These are phyloP conservation scores for Drosophila kikkawai DNA, from an alignment of 1,140 invertebrate genomes.

Conservation along the genomic window DNA sequence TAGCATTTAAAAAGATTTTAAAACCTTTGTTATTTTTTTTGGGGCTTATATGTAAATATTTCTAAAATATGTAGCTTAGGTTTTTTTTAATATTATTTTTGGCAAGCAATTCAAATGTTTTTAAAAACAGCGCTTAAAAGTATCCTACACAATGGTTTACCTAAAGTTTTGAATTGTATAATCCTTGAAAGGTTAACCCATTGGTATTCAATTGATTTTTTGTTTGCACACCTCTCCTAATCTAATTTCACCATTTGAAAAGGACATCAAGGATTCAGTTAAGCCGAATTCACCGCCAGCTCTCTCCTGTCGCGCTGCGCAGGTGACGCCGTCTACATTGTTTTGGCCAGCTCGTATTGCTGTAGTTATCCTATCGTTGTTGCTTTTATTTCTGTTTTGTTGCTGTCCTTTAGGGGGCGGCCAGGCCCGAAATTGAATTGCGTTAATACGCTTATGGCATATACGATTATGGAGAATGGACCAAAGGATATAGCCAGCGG, in stretches of 20 bases:
- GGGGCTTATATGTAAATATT: neutral
- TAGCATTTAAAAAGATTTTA: neutral
- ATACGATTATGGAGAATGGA: slow-evolving; percentile 47
- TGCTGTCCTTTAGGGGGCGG: slow-evolving; percentile 26
- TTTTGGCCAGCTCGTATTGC: slow-evolving; percentile 37
- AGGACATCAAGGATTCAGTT: slow-evolving; percentile 5
- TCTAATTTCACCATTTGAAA: neutral
- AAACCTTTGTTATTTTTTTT: fast-evolving
- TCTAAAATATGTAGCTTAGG: neutral
- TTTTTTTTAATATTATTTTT: too few relatives aligned
- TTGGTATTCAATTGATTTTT: neutral
- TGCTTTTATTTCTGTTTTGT: slow-evolving; percentile 9
- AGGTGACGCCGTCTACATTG: slow-evolving; percentile 60
- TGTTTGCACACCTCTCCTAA: neutral
- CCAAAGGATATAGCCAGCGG: slow-evolving; percentile 9
- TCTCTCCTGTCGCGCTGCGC: slow-evolving; percentile 22
- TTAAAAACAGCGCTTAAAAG: neutral
- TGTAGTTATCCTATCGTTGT: slow-evolving; percentile 23
- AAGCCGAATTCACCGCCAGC: neutral
- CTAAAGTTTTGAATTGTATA: neutral
- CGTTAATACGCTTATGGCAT: slow-evolving; percentile 81
- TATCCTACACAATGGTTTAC: neutral
- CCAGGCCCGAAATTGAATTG: slow-evolving; percentile 73
- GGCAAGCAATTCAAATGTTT: neutral
- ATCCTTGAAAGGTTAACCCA: neutral